phyloP scores from a whole-genome alignment of 2,888 invertebrate genomes.

The Phortica okadai region DNA sequence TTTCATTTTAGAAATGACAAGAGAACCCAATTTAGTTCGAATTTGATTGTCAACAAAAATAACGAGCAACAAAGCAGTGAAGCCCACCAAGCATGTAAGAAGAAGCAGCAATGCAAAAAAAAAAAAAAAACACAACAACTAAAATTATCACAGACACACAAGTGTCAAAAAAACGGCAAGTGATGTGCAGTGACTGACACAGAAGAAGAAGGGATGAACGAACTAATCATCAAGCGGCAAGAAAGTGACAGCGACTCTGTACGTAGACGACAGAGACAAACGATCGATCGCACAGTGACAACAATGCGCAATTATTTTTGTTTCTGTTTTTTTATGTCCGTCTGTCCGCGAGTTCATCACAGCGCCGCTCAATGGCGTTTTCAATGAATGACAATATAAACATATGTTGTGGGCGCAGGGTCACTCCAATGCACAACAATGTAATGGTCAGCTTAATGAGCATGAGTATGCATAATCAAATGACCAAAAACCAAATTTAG shows the following conservation, averaged over 20 bases:
- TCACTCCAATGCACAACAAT: too few relatives aligned
- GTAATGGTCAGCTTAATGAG: too few relatives aligned
- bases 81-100: not conserved
- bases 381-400: not conserved
- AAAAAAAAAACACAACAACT: not conserved
- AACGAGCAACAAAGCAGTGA: slow-evolving; percentile 49
- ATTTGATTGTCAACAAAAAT: slow-evolving; percentile 64
- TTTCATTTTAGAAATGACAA: slow-evolving; percentile 49
- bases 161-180: slow-evolving; percentile 14
- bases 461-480: too few relatives aligned
- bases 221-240: slow-evolving; percentile 37
- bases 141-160: slow-evolving; percentile 2
- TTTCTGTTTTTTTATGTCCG: not conserved
- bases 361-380: not conserved
- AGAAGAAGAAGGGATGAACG: slow-evolving; percentile 14
- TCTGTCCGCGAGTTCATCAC: not conserved
- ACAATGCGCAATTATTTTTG: slow-evolving; percentile 2
- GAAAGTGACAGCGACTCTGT: slow-evolving; percentile 25
- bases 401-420: too few relatives aligned
- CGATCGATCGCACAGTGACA: not conserved
- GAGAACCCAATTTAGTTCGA: slow-evolving; percentile 65
- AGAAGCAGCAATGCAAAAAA: not conserved
- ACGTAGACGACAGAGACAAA: slow-evolving; percentile 3
- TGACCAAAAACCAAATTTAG: too few relatives aligned
- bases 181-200: not conserved